Percentiles rank a stretch among this genome's conserved stretches.
phyloP scores from a whole-genome alignment of 2,113 vertebrate species.

The Noturus placidus region DNA sequence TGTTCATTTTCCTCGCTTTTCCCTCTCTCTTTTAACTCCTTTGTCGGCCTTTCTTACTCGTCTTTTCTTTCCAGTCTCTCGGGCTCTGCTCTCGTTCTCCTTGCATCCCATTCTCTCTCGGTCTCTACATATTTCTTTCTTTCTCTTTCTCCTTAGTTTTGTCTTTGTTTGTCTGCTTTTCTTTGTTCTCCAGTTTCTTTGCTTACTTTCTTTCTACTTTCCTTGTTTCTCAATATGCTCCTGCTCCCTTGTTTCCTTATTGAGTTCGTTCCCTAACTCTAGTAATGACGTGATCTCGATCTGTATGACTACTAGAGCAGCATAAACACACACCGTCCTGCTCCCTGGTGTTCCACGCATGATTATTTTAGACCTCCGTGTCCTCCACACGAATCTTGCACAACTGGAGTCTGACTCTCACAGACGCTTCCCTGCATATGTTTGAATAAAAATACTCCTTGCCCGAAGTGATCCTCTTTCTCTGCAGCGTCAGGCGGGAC shows the following conservation, averaged over 20 bases:
- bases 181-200: neutral
- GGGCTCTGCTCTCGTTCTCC: neutral
- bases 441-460: slow-evolving; percentile 7
- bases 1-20: neutral
- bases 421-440: neutral
- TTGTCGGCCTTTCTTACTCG: neutral
- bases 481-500: neutral
- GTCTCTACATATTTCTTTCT: neutral
- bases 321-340: neutral
- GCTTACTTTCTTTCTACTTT: too few species aligned
- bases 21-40: neutral
- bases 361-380: neutral
- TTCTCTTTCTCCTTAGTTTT: neutral
- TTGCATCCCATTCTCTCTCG: neutral
- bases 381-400: neutral
- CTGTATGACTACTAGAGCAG: neutral
- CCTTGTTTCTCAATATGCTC: too few species aligned
- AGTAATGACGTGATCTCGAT: neutral
- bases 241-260: neutral
- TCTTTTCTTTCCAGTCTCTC: neutral
- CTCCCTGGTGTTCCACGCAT: neutral
- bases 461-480: neutral
- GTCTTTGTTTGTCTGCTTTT: neutral
- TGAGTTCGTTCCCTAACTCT: neutral
- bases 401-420: neutral